Evolutionary conservation across 2,888 invertebrate species (phyloP).

Genomic region (Hermaeophaga mercurialis): DNA sequence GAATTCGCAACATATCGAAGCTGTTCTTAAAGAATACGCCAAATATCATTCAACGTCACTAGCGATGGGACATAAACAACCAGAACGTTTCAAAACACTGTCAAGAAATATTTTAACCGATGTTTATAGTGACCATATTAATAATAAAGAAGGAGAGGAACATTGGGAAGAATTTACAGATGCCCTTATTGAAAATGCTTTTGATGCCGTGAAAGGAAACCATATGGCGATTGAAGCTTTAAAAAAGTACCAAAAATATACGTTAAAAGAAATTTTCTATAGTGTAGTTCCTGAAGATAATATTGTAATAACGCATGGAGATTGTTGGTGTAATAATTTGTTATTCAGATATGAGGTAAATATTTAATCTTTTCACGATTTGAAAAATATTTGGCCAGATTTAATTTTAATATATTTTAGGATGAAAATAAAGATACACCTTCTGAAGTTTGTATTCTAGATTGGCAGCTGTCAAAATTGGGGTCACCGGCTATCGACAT

Average conservation of each 20-base stretch:
- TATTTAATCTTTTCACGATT: neutral
- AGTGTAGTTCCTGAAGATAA: neutral
- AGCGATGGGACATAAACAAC: slow-evolving; percentile 43
- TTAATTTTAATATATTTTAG: slow-evolving; percentile 28
- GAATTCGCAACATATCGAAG: slow-evolving; percentile 38
- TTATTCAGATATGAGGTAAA: slow-evolving; percentile 40
- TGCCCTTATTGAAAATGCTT: slow-evolving; percentile 9
- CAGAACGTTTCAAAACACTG: slow-evolving; percentile 38
- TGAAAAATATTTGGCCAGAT: neutral
- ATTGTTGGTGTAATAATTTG: slow-evolving; percentile 46
- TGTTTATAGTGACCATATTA: slow-evolving; percentile 12
- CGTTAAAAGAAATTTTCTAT: neutral
- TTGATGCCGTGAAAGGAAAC: slow-evolving; percentile 5
- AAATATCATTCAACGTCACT: slow-evolving; percentile 48
- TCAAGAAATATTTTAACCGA: slow-evolving; percentile 2
- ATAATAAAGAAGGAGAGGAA: neutral
- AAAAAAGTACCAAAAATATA: neutral
- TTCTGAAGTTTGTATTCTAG: slow-evolving; percentile 40
- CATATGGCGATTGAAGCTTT: neutral
- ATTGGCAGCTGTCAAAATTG: slow-evolving; percentile 43
- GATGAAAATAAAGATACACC: slow-evolving; percentile 32
- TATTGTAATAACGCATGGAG: slow-evolving; percentile 39
- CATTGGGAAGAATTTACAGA: slow-evolving; percentile 1
- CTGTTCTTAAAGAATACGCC: slow-evolving; percentile 46
- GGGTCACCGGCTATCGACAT: slow-evolving; percentile 42